A percentile compares a stretch with the other conserved stretches of the same genome.
Conservation (phyloP, 2,113 vertebrate genomes). For the Natator depressus region DNA sequence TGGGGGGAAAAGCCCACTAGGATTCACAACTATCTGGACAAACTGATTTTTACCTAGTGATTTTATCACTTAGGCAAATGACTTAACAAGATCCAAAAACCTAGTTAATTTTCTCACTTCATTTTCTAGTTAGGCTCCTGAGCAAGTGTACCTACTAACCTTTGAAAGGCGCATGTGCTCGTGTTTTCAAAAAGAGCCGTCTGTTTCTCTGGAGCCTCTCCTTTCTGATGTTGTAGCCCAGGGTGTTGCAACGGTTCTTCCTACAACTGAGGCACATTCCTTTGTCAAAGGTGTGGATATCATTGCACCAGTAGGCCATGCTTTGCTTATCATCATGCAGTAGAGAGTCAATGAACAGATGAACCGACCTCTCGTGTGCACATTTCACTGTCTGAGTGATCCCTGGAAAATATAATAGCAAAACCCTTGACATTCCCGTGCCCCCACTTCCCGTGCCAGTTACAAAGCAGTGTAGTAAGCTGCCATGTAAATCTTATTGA, state of each 20-base stretch:
- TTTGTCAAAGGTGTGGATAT: conserved; percentile 86
- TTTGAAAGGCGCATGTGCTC: conserved; percentile 89
- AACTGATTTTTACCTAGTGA: background rate
- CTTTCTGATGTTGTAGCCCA: conserved; percentile 88
- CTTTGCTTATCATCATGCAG: conserved; percentile 84
- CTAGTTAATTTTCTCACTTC: background rate
- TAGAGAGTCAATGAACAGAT: conserved; percentile 95
- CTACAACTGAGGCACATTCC: conserved; percentile 91
- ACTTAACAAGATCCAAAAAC: background rate
- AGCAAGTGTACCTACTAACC: conserved; percentile 79
- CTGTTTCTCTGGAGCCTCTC: conserved; percentile 75
- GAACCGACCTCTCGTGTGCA: conserved; percentile 92
- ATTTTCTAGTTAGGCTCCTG: background rate
- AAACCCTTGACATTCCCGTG: rapidly evolving
- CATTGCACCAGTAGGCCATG: conserved; percentile 87
- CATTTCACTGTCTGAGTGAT: conserved; percentile 93
- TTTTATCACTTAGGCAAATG: background rate
- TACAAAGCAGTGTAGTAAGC: background rate
- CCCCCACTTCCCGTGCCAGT: background rate
- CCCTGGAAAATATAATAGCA: conserved; percentile 72
- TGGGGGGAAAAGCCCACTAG: background rate
- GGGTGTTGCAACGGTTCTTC: conserved; percentile 88
- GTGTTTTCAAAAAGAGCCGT: conserved; percentile 87
- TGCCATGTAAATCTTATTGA: background rate
- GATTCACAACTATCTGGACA: background rate